A percentile compares a stretch with the other conserved stretches of the same genome.
Evolutionary conservation across 2,888 invertebrate species (phyloP).

Genomic region (Copidosoma aretas): DNA sequence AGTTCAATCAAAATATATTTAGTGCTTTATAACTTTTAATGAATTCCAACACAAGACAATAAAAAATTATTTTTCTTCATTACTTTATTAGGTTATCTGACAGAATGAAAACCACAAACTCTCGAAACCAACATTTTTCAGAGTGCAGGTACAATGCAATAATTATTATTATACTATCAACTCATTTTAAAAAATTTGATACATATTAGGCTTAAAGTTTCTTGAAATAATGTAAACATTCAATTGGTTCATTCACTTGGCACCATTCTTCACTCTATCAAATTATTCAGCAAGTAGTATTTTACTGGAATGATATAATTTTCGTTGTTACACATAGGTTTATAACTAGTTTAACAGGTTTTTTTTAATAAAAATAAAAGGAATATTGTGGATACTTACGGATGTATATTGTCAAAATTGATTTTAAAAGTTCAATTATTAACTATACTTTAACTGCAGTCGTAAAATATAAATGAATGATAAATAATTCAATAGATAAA

Average conservation of each 20-base stretch:
- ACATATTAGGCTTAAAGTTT: background rate
- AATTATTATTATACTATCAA: constrained; percentile 18
- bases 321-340: background rate
- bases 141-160: constrained; percentile 28
- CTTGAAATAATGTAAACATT: constrained; percentile 3
- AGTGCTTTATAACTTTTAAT: background rate
- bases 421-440: too few relatives aligned
- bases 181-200: constrained; percentile 12
- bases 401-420: too few relatives aligned
- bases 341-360: background rate
- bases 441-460: too few relatives aligned
- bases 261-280: constrained; percentile 3
- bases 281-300: too few relatives aligned
- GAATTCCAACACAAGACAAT: constrained; percentile 17
- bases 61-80: constrained; percentile 29
- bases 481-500: too few relatives aligned
- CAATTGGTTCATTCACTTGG: constrained; percentile 32
- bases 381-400: too few relatives aligned
- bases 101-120: constrained; percentile 31
- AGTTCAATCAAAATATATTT: constrained; percentile 13
- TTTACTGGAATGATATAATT: background rate
- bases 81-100: constrained; percentile 29
- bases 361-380: background rate
- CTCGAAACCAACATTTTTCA: constrained; percentile 28
- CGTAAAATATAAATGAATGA: too few relatives aligned